Base-by-base conservation (phyloP, 92 coral and sea anemone species). In the Parazoanthus darwini region DNA sequence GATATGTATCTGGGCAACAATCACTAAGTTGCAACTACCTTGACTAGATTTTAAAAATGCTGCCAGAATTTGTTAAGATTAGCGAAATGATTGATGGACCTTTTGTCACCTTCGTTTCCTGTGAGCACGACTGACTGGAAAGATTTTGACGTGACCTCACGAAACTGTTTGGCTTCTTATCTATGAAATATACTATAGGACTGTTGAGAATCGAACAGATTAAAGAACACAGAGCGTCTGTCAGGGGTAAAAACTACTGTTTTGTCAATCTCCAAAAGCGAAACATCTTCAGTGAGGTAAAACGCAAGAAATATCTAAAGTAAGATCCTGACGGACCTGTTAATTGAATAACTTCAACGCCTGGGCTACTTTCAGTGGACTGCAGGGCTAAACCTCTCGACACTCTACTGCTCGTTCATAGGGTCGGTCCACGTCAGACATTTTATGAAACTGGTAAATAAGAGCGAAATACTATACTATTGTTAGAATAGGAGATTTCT, bases 41-140 rank as follows among this genome's bases (percentile, higher is more conserved):
- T 76, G 80, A 76, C 35, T n/a, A 18, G n/a, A 15, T 74, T 29
- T 29, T 29, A 29, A 29, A 29, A 74, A 37, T 74, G 78, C 48
- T 74, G 79, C 14, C 51, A 76, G 80, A 38, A 76, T 42, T 76
- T 76, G 80, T 76, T 76, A 39, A 39, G 54, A 76, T 76, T 42
- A 37, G 6, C 10, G 54, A 76, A 37, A 76, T 76, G n/a, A 76
- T 44, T 37, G 80, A 37, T 20, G 54, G 54, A 76, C 54, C 80
- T 44, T 44, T 75, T 44, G n/a, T 0, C 79, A 75, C 26, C 51
- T 38, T 44, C 46, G 29, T 42, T 76, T 76, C 80, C 80, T 18
- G 51, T 76, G 46, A 33, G 78, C 39, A 38, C 29, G 35, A 8
- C 11, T 48, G 11, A 10, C 8, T 76, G 51, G 59, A 20, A 22